These are phyloP conservation scores for Lottia scabra DNA, from an alignment of 2,888 invertebrate species.

Conservation along the genomic window DNA sequence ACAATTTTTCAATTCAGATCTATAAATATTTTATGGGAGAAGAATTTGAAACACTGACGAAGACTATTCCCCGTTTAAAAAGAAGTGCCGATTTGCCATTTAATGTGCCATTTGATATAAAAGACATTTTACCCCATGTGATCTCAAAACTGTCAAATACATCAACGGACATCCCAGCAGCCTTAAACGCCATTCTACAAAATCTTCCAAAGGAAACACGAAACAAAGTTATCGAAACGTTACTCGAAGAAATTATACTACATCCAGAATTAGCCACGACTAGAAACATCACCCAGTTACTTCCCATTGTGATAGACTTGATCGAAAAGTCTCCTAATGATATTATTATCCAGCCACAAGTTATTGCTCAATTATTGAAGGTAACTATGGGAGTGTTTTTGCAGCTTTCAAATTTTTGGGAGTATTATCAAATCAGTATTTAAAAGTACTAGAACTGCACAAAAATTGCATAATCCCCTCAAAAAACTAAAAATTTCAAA, in stretches of 20 bases:
- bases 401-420: too few relatives aligned
- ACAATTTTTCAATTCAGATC: constrained; percentile 36
- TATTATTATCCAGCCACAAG: constrained; percentile 32
- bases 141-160: constrained; percentile 5
- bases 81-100: constrained; percentile 11
- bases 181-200: neutral
- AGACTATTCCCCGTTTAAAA: constrained; percentile 20
- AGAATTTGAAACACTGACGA: constrained; percentile 20
- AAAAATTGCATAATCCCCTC: too few relatives aligned
- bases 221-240: neutral
- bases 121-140: neutral
- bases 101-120: constrained; percentile 13
- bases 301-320: constrained; percentile 17
- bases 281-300: constrained; percentile 23
- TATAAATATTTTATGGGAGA: constrained; percentile 53
- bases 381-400: constrained; percentile 21
- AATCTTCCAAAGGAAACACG: neutral
- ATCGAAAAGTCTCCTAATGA: constrained; percentile 21
- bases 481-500: too few relatives aligned
- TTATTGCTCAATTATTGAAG: constrained; percentile 48
- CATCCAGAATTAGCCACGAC: constrained; percentile 7
- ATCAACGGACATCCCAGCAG: neutral
- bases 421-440: too few relatives aligned
- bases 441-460: too few relatives aligned
- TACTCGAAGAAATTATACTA: constrained; percentile 1